Percentiles rank a stretch among this genome's conserved stretches.
Evolutionary conservation across 2,888 invertebrate genomes (phyloP).

Genomic region (Apodemia hepburni): DNA sequence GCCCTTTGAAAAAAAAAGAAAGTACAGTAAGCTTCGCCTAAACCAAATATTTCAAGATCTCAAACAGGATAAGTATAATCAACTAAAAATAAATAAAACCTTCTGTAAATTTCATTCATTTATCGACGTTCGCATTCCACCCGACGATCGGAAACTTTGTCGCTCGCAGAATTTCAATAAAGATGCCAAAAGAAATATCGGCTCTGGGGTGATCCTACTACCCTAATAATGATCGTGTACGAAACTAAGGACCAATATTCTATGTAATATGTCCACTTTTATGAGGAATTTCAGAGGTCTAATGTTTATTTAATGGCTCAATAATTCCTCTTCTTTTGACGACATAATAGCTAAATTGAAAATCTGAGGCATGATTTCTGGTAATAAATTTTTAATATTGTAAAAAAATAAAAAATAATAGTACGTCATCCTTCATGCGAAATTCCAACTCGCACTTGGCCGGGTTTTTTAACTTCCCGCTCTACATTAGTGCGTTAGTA

Average conservation of each 20-base stretch:
- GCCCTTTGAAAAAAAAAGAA: no score
- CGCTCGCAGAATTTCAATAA: conserved; percentile 71
- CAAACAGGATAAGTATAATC: conserved; percentile 6
- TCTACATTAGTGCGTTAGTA: no score
- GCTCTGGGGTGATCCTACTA: conserved; percentile 37
- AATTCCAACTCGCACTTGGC: no score
- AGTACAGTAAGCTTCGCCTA: no score
- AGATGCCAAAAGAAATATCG: conserved; percentile 60
- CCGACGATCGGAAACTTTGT: conserved; percentile 51
- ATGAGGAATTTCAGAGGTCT: conserved; percentile 59
- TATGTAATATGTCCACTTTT: conserved; percentile 56
- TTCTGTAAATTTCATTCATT: conserved; percentile 28
- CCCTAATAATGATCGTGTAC: conserved; percentile 44
- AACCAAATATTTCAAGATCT: not conserved
- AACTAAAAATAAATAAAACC: conserved; percentile 3
- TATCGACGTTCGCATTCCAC: conserved; percentile 37
- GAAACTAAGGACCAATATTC: conserved; percentile 45
- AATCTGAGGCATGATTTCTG: no score
- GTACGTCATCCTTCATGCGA: no score
- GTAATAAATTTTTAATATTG: no score
- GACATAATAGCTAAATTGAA: not conserved
- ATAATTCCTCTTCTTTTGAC: conserved; percentile 42
- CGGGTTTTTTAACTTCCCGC: no score
- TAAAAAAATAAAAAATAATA: no score
- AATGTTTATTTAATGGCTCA: conserved; percentile 61